Base-by-base conservation (phyloP, 2,113 vertebrate species). In the Sapayoa aenigma region DNA sequence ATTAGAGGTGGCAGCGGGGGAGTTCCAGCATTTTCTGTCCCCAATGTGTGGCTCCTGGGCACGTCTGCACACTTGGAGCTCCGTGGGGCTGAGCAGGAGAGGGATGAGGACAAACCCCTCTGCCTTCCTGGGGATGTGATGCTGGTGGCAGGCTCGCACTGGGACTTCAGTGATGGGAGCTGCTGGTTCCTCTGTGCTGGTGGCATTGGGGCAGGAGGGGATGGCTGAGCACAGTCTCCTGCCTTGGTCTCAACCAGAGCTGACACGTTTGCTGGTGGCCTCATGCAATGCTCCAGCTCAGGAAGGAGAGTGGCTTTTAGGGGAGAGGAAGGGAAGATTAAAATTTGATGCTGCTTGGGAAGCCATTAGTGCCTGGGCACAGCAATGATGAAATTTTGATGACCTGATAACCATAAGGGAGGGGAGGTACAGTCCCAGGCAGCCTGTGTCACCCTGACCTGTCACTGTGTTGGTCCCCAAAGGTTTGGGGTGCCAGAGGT, bases 331-430 rank as follows among this genome's bases (percentile, higher is more conserved):
- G 44, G 76, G 67, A 90, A 79, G 75, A 91, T 96, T 97, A 95
- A 96, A 97, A 80, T 97, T 91, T 97, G 95, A 97, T 97, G 94
- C 77, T 95, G 42, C 83, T 81, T 90, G 91, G 96, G 97, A 97
- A 98, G 93, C 96, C 84, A 89, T 97, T 96, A 96, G 97, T 85
- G 96, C 94, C 95, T 96, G 74, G 71, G 92, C 87, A n/a, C 59
- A 33, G 93, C 68, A 2, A 92, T 97, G 9, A 93, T 98, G 94
- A 96, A 92, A 97, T 94, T 94, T 95, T 96, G 96, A 97, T 97
- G 97, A 95, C 73, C 47, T 39, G 90, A 93, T 95, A 77, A 88
- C 89, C 0, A 5, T 28, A 5, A 80, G 35, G 82, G 96, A 87
- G 90, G 81, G 86, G 59, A n/a, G 90, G 49, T 24, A 15, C 3